Evolutionary conservation across 2,113 vertebrate species (phyloP).

Genomic region (Macquaria australasica): DNA sequence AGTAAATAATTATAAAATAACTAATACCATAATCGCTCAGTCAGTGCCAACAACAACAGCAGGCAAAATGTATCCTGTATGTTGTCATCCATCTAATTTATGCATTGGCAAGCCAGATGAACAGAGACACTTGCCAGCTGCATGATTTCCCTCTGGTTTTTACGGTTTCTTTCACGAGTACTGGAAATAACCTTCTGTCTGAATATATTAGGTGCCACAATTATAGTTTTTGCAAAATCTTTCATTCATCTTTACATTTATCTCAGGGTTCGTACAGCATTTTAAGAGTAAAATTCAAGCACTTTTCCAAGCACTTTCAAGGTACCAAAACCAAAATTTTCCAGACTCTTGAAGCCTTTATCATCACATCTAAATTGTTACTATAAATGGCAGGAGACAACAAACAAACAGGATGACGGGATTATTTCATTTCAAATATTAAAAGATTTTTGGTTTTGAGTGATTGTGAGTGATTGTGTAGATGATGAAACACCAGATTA

Average conservation of each 20-base stretch:
- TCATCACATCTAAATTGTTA: no score
- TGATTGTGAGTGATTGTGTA: no score
- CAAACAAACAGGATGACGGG: no score
- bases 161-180: neutral
- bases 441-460: no score
- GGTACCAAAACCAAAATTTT: no score
- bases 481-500: no score
- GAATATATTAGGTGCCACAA: neutral
- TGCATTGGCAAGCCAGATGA: neutral
- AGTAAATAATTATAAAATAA: conserved; percentile 1
- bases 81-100: conserved; percentile 1
- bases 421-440: no score
- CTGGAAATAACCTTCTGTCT: neutral
- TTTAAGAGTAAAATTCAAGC: no score
- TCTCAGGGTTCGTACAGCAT: neutral
- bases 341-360: no score
- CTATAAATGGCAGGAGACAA: no score
- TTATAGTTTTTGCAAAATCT: neutral
- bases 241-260: neutral
- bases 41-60: neutral
- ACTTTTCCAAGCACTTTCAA: no score
- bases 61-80: neutral
- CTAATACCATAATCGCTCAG: neutral
- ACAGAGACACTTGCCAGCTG: conserved; percentile 5
- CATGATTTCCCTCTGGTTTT: conserved; percentile 2